Conservation (phyloP, 2,113 vertebrate genomes). For the Eolophus roseicapilla region DNA sequence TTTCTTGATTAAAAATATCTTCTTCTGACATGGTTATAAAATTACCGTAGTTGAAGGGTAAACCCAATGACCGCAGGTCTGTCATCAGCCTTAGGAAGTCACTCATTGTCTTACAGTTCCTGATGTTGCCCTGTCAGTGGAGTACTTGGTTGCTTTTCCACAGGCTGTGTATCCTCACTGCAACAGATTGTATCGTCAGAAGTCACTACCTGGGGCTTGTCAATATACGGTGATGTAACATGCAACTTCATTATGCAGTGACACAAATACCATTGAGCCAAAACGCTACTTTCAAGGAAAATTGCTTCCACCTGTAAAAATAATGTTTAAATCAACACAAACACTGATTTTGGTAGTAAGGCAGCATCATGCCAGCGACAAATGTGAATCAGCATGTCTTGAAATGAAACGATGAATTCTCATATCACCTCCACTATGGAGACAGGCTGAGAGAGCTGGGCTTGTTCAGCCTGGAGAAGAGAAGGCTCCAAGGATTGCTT, state of each 20-base stretch:
- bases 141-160: background rate
- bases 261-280: background rate
- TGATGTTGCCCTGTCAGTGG: background rate
- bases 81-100: background rate
- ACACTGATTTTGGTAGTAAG: background rate
- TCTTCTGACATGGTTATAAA: background rate
- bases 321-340: background rate
- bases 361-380: background rate
- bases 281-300: background rate
- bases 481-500: background rate
- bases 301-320: background rate
- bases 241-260: background rate
- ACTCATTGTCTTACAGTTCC: background rate
- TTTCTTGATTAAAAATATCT: background rate
- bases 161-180: background rate
- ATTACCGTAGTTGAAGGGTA: background rate
- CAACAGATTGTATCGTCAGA: background rate
- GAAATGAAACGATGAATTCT: background rate
- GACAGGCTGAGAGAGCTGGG: background rate
- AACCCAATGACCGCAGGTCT: rapidly evolving
- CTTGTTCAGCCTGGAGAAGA: background rate
- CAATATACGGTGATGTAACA: background rate
- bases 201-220: background rate
- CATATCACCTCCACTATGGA: background rate
- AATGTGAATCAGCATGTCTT: background rate